A percentile compares a stretch with the other conserved stretches of the same genome.
phyloP scores from a whole-genome alignment of 2,888 invertebrate species.

The Chrysolina oricalcia region DNA sequence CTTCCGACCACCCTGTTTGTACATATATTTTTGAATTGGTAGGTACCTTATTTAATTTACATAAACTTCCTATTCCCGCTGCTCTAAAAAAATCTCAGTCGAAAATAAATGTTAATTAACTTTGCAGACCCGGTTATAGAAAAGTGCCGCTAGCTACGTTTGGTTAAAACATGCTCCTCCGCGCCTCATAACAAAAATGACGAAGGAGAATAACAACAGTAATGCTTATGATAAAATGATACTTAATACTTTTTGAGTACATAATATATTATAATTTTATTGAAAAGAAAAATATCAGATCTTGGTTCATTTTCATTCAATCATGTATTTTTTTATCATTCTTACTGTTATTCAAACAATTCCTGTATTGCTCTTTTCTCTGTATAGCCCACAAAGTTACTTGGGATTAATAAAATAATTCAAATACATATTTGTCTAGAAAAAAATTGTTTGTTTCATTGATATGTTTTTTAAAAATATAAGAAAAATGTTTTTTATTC shows the following conservation, averaged over 20 bases:
- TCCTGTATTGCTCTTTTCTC: no score
- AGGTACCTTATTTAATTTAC: constrained; percentile 1
- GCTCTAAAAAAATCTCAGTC: constrained; percentile 22
- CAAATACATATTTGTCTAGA: no score
- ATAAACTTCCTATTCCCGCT: constrained; percentile 17
- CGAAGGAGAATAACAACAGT: constrained; percentile 24
- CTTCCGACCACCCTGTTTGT: not conserved
- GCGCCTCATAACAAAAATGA: constrained; percentile 31
- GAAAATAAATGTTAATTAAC: constrained; percentile 25
- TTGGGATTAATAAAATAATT: no score
- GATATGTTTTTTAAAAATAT: no score
- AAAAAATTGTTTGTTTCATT: no score
- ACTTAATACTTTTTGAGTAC: constrained; percentile 13
- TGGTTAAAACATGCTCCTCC: constrained; percentile 37
- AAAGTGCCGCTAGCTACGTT: constrained; percentile 33
- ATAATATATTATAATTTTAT: no score
- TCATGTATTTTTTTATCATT: no score
- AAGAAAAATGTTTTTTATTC: no score
- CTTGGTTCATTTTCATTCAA: no score
- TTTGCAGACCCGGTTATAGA: constrained; percentile 32
- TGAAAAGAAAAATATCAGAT: no score
- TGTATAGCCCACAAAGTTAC: no score
- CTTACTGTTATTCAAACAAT: no score
- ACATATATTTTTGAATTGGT: constrained; percentile 18
- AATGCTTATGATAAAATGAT: constrained; percentile 12